A percentile compares a stretch with the other conserved stretches of the same genome.
Conservation (phyloP, 2,888 invertebrate species). For the Spodoptera littoralis region DNA sequence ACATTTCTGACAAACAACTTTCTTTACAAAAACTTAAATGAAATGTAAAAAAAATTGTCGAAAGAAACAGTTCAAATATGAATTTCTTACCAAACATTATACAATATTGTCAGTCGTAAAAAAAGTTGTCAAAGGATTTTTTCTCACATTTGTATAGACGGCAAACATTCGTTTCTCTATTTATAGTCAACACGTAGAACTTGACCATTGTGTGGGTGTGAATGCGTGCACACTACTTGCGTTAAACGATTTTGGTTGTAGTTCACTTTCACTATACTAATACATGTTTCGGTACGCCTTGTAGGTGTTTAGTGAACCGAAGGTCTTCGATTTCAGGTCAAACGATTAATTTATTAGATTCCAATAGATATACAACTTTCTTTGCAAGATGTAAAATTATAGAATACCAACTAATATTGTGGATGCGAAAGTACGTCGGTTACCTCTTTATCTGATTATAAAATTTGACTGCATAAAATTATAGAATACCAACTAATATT, state of each 20-base stretch:
- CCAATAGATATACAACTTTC: constrained; percentile 48
- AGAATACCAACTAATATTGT: too few relatives aligned
- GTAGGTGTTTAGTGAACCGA: constrained; percentile 46
- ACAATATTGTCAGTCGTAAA: constrained; percentile 21
- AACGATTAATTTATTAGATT: constrained; percentile 47
- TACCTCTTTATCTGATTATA: too few relatives aligned
- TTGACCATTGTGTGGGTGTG: constrained; percentile 35
- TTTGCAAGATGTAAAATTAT: constrained; percentile 14
- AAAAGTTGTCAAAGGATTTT: constrained; percentile 8
- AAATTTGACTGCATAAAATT: too few relatives aligned
- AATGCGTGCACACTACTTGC: constrained; percentile 52
- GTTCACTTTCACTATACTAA: constrained; percentile 64
- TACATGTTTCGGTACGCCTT: constrained; percentile 49
- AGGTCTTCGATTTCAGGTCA: constrained; percentile 56
- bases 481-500: too few relatives aligned
- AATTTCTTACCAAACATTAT: constrained; percentile 9
- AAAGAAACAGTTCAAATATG: neutral
- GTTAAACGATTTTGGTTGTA: constrained; percentile 57
- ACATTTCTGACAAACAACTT: constrained; percentile 5
- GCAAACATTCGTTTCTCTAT: constrained; percentile 30
- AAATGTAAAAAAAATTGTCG: neutral
- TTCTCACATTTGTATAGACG: constrained; percentile 26
- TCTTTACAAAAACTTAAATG: too few relatives aligned
- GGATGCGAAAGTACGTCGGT: too few relatives aligned
- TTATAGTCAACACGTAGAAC: constrained; percentile 36